These are phyloP conservation scores for Tachypleus tridentatus DNA, from an alignment of 1,140 invertebrate genomes.

Conservation along the genomic window DNA sequence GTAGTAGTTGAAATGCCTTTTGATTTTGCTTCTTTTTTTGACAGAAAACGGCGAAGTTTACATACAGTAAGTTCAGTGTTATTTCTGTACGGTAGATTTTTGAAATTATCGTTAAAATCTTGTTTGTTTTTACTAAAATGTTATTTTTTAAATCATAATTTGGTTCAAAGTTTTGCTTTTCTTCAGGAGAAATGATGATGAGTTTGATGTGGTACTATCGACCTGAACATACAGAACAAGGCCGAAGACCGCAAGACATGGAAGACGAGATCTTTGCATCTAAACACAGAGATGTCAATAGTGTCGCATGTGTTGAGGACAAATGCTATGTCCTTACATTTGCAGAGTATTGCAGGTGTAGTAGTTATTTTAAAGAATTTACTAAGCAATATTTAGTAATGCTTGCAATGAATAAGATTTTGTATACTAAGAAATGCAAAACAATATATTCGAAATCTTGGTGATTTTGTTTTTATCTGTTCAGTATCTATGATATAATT, in stretches of 20 bases:
- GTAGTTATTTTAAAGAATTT: constrained; percentile 2
- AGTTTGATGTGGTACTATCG: constrained; percentile 94
- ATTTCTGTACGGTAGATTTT: constrained; percentile 8
- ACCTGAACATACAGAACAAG: constrained; percentile 88
- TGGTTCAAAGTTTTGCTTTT: not conserved
- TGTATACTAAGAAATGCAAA: too few species aligned
- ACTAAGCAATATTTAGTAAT: not conserved
- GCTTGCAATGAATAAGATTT: not conserved
- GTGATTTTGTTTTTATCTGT: too few species aligned
- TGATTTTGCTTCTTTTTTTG: too few species aligned
- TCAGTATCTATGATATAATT: too few species aligned
- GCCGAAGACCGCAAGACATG: constrained; percentile 59
- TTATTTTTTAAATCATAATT: constrained; percentile 7
- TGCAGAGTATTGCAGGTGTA: constrained; percentile 90
- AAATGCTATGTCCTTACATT: constrained; percentile 94
- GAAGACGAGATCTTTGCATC: constrained; percentile 90
- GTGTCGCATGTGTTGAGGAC: constrained; percentile 94
- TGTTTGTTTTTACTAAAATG: not conserved
- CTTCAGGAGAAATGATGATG: constrained; percentile 89
- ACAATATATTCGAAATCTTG: too few species aligned
- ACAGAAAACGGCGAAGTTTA: too few species aligned
- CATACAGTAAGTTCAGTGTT: too few species aligned
- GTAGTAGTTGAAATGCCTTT: too few species aligned
- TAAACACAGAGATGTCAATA: constrained; percentile 82
- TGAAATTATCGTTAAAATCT: constrained; percentile 10